phyloP scores from a whole-genome alignment of 2,113 vertebrate genomes.

The Columba janthina region DNA sequence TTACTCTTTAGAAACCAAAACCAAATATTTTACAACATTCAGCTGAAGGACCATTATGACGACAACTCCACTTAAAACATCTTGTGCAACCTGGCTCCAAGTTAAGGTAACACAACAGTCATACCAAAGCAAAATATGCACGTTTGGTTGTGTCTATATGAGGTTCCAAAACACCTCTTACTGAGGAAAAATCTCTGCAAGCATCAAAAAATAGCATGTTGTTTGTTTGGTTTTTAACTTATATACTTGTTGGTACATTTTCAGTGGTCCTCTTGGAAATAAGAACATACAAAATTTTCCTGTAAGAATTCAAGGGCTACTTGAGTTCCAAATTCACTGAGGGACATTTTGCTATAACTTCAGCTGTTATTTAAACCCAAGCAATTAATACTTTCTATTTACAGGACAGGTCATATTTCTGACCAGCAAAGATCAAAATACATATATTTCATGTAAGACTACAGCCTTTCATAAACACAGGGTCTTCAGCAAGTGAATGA shows the following conservation, averaged over 20 bases:
- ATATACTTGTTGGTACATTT: background rate
- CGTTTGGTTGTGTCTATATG: rapidly evolving
- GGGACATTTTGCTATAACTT: background rate
- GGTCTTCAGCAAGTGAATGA: background rate
- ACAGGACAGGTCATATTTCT: background rate
- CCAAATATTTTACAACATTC: background rate
- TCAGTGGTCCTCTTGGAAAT: background rate
- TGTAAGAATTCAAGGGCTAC: background rate
- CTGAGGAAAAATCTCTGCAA: background rate
- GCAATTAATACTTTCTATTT: background rate
- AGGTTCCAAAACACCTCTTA: background rate
- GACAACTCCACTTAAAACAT: background rate
- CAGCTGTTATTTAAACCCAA: background rate
- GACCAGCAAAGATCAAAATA: background rate
- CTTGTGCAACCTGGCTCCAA: background rate
- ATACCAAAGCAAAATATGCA: rapidly evolving
- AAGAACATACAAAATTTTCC: background rate
- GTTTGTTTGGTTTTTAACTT: background rate
- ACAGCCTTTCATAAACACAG: background rate
- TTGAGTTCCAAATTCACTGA: background rate
- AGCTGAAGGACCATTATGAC: background rate
- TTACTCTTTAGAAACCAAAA: background rate
- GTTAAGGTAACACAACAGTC: background rate
- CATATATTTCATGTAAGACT: rapidly evolving
- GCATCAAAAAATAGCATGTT: background rate